Evolutionary conservation across 2,888 invertebrate species (phyloP).

Genomic region (Agrilus biguttatus): DNA sequence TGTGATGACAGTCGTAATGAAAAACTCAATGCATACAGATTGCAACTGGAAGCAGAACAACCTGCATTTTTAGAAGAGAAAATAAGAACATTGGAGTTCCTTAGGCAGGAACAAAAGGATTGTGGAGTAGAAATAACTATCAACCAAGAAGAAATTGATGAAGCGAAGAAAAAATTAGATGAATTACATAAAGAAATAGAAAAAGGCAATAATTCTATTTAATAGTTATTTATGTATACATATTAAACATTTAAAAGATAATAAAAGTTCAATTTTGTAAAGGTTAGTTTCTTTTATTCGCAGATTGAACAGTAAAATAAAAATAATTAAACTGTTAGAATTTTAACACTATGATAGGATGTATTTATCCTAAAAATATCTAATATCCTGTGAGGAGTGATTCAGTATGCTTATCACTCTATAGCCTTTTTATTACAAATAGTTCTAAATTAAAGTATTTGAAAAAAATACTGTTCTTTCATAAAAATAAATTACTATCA

Average conservation of each 20-base stretch:
- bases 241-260: background rate
- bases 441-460: too few species aligned
- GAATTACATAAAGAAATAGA: constrained; percentile 24
- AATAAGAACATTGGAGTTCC: constrained; percentile 51
- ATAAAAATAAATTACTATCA: too few species aligned
- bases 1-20: constrained; percentile 52
- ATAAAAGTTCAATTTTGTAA: constrained; percentile 7
- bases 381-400: too few species aligned
- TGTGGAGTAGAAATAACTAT: constrained; percentile 51
- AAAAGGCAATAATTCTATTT: too few species aligned
- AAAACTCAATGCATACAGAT: constrained; percentile 50
- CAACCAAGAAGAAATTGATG: constrained; percentile 50
- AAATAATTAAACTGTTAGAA: too few species aligned
- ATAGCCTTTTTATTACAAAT: too few species aligned
- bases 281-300: too few species aligned
- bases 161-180: constrained; percentile 39
- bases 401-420: too few species aligned
- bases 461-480: too few species aligned
- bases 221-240: background rate
- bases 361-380: too few species aligned
- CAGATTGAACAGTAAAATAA: too few species aligned
- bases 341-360: too few species aligned
- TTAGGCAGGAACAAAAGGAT: constrained; percentile 59
- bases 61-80: constrained; percentile 61
- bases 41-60: constrained; percentile 54